Conservation (phyloP, 1,140 invertebrate species). For the Papilio glaucus region DNA sequence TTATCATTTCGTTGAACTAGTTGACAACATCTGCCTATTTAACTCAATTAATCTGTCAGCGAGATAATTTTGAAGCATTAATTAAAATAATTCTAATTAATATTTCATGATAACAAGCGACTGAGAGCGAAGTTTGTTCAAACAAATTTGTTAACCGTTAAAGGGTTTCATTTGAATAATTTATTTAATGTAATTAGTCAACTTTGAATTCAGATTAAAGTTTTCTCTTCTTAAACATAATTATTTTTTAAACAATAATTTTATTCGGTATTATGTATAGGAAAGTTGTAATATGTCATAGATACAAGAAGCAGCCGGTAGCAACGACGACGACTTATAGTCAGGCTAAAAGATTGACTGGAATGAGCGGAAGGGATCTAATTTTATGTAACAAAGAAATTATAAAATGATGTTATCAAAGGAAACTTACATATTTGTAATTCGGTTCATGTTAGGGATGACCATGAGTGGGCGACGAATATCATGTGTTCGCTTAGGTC, state of each 20-base stretch:
- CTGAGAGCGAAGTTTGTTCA: slow-evolving; percentile 37
- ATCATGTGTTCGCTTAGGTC: too few relatives aligned
- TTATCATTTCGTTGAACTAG: neutral
- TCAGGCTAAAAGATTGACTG: too few relatives aligned
- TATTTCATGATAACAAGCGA: slow-evolving; percentile 38
- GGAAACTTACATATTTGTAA: too few relatives aligned
- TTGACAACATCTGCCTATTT: neutral
- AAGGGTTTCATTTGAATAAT: slow-evolving; percentile 33
- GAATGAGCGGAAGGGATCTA: too few relatives aligned
- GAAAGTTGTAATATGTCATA: too few relatives aligned
- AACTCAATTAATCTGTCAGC: slow-evolving; percentile 26
- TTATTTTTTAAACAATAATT: slow-evolving; percentile 28
- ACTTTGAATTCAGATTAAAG: slow-evolving; percentile 35
- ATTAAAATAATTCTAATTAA: slow-evolving; percentile 30
- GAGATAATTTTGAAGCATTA: slow-evolving; percentile 32
- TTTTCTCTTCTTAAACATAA: slow-evolving; percentile 27
- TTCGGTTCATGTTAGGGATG: too few relatives aligned
- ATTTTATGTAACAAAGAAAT: too few relatives aligned
- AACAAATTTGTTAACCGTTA: slow-evolving; percentile 39
- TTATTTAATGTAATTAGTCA: slow-evolving; percentile 35
- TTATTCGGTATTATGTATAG: too few relatives aligned
- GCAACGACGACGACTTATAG: too few relatives aligned
- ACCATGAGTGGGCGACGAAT: too few relatives aligned
- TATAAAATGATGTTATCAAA: too few relatives aligned
- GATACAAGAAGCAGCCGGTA: too few relatives aligned